Conservation (phyloP, 2,888 invertebrate genomes). For the Scaptomyza polygonia region DNA sequence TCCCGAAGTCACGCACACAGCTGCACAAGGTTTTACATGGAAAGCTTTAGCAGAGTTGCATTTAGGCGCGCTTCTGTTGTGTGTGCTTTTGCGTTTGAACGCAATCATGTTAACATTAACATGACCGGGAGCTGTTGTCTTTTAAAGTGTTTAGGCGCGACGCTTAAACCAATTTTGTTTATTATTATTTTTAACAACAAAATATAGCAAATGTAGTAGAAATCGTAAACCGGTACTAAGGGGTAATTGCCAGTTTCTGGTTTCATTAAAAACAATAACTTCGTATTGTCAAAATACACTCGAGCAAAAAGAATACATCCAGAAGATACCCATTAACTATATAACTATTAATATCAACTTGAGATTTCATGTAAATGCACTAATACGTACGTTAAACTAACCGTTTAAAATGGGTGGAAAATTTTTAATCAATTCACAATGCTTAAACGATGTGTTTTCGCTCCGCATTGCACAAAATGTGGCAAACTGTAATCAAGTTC, state of each 20-base stretch:
- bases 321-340: conserved; percentile 5
- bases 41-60: conserved; percentile 67
- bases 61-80: conserved; percentile 46
- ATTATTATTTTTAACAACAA: conserved; percentile 20
- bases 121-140: conserved; percentile 10
- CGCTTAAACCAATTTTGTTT: conserved; percentile 41
- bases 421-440: conserved; percentile 29
- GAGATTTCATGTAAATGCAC: conserved; percentile 6
- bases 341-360: conserved; percentile 18
- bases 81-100: conserved; percentile 18
- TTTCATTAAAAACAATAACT: too few relatives aligned
- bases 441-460: neutral
- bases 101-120: conserved; percentile 29
- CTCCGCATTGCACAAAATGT: neutral
- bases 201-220: conserved; percentile 14
- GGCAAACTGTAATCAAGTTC: neutral
- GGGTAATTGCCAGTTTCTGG: too few relatives aligned
- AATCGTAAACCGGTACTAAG: conserved; percentile 28
- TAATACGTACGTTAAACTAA: neutral
- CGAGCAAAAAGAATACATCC: too few relatives aligned
- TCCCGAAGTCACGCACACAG: conserved; percentile 7
- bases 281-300: neutral
- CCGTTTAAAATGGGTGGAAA: conserved; percentile 12
- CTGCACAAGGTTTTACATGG: conserved; percentile 14
- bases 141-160: conserved; percentile 14